Base-by-base conservation (phyloP, 2,888 invertebrate species). In the Catocala nupta region DNA sequence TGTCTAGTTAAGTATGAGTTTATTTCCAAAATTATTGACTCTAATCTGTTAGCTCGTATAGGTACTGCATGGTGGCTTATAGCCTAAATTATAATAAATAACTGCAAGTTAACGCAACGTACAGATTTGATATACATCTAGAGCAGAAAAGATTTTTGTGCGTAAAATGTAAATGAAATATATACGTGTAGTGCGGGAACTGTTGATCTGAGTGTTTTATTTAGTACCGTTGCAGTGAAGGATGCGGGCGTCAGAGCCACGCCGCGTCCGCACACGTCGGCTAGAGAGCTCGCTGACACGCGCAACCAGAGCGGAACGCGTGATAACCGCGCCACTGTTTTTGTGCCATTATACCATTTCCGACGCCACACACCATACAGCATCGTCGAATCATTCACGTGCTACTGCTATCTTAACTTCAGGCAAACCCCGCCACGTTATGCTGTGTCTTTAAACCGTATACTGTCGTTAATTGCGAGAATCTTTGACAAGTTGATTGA, bases 291-390 rank as follows among this genome's bases (percentile, higher is more conserved):
- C 65, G 77, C 83, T 82, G 84, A 84, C 85, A 78, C 80, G 75
- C 73, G 67, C 81, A 86, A 85, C 63, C 84, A 86, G 87, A 86
- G 81, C 86, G 85, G 81, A 84, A 86, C 87, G 83, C 79, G 70
- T 80, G 79, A 81, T 82, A 81, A 78, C 83, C 77, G 75, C 80
- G 68, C 77, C 69, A 60, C 68, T 73, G 77, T 76, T 75, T 75
- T 71, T 74, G 76, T 75, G 75, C 74, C 75, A 77, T 78, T 81
- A 78, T 78, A 76, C 73, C 72, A 80, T 73, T 73, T 77, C 81
- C 73, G 77, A 70, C 51, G 58, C 42, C 53, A 57, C 60, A 56
- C 65, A 43, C 53, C 49, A 51, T 54, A 34, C 50, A 36, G 36
- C 36, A 9, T 8, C 36, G 36, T 34, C 25, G 50, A 51, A 39